Conservation (phyloP, 2,113 vertebrate species). For the Pteropus alecto region DNA sequence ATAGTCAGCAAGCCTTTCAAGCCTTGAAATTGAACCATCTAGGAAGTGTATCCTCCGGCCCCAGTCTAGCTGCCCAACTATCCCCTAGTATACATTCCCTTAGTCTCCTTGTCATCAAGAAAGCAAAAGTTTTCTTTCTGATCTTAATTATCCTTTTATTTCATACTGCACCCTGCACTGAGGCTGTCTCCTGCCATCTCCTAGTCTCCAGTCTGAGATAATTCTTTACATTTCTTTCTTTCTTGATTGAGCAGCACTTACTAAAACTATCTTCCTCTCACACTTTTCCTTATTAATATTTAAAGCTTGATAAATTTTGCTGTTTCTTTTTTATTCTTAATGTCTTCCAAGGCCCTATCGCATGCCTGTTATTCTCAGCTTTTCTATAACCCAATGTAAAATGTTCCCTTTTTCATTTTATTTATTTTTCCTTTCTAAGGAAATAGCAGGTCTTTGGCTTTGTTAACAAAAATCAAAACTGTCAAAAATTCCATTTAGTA, state of each 20-base stretch:
- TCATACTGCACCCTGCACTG: not conserved
- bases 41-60: not conserved
- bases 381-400: not conserved
- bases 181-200: not conserved
- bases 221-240: not conserved
- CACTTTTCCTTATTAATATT: not conserved
- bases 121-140: not conserved
- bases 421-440: not conserved
- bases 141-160: not conserved
- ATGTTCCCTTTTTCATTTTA: not conserved
- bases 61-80: not conserved
- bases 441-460: not conserved
- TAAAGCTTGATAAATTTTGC: not conserved
- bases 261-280: not conserved
- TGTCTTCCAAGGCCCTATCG: not conserved
- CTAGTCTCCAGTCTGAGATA: not conserved
- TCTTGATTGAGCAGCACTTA: not conserved
- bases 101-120: not conserved
- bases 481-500: not conserved
- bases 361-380: not conserved
- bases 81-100: not conserved
- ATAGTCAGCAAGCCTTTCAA: not conserved
- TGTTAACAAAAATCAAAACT: not conserved
- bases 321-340: not conserved
- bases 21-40: not conserved